Evolutionary conservation across 2,113 vertebrate species (phyloP), one percentile per base, ranked within the genome.

Genomic region (Paracyprichromis sp.): DNA sequence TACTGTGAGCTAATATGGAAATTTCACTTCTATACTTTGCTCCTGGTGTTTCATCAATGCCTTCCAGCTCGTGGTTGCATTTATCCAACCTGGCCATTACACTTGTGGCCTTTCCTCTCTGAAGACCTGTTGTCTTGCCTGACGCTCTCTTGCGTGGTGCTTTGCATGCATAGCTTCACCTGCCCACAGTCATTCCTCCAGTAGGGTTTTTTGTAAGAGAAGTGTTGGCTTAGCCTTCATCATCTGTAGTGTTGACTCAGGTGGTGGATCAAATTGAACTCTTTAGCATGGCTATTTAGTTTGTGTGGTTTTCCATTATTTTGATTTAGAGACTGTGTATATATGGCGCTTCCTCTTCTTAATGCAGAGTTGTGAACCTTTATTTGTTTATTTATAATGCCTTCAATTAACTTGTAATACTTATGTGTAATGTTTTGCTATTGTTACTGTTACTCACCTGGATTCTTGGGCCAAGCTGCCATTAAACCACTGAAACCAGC

Each of bases 131-230:
- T 71, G n/a, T 24, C 38, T 24, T 71, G 66, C 31, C 61, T 66
- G 17, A 66, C 0, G 10, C 61, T 36, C 1, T 66, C 6, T n/a
- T 66, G 31, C 10, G 0, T 36, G 61, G 61, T 66, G 61, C 0
- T 1, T 66, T 0, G 29, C 9, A 61, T 2, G 16, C 59, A 1
- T 9, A 1, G 59, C 29, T 36, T 63, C 29, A 63, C 0, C 59
- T 36, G 59, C 31, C 31, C 59, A 63, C 17, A 36, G 59, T 63
- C 57, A 63, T 63, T 63, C 16, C 29, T 63, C 59, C 2, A 11
- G 59, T 1, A 34, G 59, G 59, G 29, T 34, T 34, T 19, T 63
- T 0, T 34, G 29, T 4, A 63, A 63, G 59, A 63, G 16, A 63
- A 36, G 59, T 63, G 31, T 36, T 36, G 4, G 59, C 0, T 36